Conservation (phyloP, 2,888 invertebrate genomes). For the Philonicus albiceps region DNA sequence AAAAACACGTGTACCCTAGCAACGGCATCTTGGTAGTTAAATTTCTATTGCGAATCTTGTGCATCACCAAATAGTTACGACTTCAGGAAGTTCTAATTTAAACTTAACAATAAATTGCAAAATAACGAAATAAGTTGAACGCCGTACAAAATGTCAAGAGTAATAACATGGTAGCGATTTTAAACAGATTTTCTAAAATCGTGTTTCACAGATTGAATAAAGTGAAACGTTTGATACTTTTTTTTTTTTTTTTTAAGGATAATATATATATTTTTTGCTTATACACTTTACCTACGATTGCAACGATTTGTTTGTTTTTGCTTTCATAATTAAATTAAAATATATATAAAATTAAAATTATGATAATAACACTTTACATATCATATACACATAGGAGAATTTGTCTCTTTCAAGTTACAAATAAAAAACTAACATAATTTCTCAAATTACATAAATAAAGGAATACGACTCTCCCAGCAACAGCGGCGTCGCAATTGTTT, state of each 20-base stretch:
- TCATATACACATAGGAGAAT: slow-evolving; percentile 38
- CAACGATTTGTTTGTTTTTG: slow-evolving; percentile 36
- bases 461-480: slow-evolving; percentile 20
- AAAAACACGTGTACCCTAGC: not conserved
- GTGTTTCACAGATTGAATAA: slow-evolving; percentile 13
- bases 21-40: not conserved
- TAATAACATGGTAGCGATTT: slow-evolving; percentile 19
- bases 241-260: not conserved
- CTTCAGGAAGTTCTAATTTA: not conserved
- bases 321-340: slow-evolving; percentile 20
- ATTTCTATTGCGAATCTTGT: slow-evolving; percentile 5
- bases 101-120: slow-evolving; percentile 37
- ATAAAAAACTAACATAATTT: slow-evolving; percentile 32
- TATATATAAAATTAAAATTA: slow-evolving; percentile 36
- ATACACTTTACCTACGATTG: slow-evolving; percentile 25
- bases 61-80: slow-evolving; percentile 7
- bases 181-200: slow-evolving; percentile 22
- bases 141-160: slow-evolving; percentile 28
- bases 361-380: slow-evolving; percentile 38
- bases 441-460: slow-evolving; percentile 19
- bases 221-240: slow-evolving; percentile 17
- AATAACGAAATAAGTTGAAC: slow-evolving; percentile 31
- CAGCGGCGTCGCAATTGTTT: slow-evolving; percentile 14
- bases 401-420: slow-evolving; percentile 31
- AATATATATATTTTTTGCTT: slow-evolving; percentile 15